Evolutionary conservation across 2,888 invertebrate species (phyloP).

Genomic region (Dryobotodes eremita): DNA sequence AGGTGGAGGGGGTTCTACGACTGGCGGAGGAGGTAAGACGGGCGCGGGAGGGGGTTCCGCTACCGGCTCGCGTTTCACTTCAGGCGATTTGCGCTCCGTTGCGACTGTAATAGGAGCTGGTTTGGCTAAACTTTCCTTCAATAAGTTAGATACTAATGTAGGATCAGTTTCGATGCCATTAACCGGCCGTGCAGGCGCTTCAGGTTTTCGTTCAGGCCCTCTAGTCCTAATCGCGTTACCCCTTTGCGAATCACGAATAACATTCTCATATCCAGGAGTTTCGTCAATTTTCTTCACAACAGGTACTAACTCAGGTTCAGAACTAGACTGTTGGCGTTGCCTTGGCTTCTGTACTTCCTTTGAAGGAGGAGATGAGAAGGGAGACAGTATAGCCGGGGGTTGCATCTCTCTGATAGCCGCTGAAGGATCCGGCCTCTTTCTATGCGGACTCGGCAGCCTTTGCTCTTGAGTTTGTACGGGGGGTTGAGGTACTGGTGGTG

Average conservation of each 20-base stretch:
- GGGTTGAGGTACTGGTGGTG: constrained; percentile 75
- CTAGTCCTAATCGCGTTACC: constrained; percentile 78
- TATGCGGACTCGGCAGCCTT: constrained; percentile 79
- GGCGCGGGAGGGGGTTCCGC: constrained; percentile 75
- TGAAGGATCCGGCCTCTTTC: constrained; percentile 81
- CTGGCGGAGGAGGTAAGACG: constrained; percentile 56
- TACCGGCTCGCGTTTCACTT: constrained; percentile 78
- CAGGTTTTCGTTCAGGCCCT: constrained; percentile 83
- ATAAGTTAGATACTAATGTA: constrained; percentile 92
- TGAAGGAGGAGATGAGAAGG: constrained; percentile 87
- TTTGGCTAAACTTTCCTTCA: constrained; percentile 92
- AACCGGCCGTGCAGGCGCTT: constrained; percentile 77
- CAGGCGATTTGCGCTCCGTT: constrained; percentile 82
- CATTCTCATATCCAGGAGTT: constrained; percentile 91
- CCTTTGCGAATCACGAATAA: constrained; percentile 90
- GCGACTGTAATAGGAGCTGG: constrained; percentile 86
- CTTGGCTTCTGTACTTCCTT: constrained; percentile 77
- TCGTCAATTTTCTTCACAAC: constrained; percentile 92
- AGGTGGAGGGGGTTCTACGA: constrained; percentile 54
- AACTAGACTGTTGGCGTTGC: constrained; percentile 83
- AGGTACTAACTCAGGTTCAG: constrained; percentile 91
- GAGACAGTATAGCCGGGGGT: constrained; percentile 85
- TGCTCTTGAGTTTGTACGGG: constrained; percentile 67
- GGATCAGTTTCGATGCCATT: constrained; percentile 94
- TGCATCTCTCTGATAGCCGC: constrained; percentile 85